phyloP scores from a whole-genome alignment of 2,888 invertebrate genomes.

The Phaedon cochleariae region DNA sequence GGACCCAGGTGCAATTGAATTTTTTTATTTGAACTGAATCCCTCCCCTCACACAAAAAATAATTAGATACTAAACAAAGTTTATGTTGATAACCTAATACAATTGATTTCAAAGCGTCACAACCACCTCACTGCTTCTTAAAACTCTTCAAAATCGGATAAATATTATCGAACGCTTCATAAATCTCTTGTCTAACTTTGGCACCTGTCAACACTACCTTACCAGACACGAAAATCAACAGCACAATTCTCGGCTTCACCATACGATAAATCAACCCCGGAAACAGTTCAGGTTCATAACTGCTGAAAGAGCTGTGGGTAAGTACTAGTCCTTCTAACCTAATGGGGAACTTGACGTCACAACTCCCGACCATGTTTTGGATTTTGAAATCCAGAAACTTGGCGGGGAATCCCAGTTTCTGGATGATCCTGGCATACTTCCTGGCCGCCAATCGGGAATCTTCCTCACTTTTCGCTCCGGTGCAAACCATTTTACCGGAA shows the following conservation, averaged over 20 bases:
- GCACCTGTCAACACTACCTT: constrained; percentile 86
- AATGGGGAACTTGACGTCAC: constrained; percentile 87
- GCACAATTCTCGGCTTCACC: constrained; percentile 82
- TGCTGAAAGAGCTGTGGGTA: constrained; percentile 83
- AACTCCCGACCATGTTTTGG: constrained; percentile 88
- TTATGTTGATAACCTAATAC: background rate
- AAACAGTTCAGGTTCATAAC: constrained; percentile 84
- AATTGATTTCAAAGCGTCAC: too few relatives aligned
- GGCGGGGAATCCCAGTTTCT: constrained; percentile 79
- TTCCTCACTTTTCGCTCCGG: constrained; percentile 86
- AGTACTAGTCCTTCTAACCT: constrained; percentile 72
- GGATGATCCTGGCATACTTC: constrained; percentile 84
- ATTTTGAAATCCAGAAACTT: constrained; percentile 83
- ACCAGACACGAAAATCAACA: constrained; percentile 86
- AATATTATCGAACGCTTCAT: constrained; percentile 80
- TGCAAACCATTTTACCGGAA: constrained; percentile 89
- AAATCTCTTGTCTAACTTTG: constrained; percentile 77
- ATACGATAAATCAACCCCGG: constrained; percentile 86
- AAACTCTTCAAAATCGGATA: constrained; percentile 81
- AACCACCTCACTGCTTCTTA: constrained; percentile 25
- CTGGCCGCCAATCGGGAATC: constrained; percentile 77
- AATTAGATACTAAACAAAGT: background rate
- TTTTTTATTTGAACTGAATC: too few relatives aligned
- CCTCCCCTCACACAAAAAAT: too few relatives aligned
- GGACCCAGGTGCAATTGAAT: too few relatives aligned